A percentile compares a stretch with the other conserved stretches of the same genome.
These are phyloP conservation scores for Heliocidaris tuberculata DNA, from an alignment of 35 echinoderm and acorn worm genomes.

Conservation along the genomic window DNA sequence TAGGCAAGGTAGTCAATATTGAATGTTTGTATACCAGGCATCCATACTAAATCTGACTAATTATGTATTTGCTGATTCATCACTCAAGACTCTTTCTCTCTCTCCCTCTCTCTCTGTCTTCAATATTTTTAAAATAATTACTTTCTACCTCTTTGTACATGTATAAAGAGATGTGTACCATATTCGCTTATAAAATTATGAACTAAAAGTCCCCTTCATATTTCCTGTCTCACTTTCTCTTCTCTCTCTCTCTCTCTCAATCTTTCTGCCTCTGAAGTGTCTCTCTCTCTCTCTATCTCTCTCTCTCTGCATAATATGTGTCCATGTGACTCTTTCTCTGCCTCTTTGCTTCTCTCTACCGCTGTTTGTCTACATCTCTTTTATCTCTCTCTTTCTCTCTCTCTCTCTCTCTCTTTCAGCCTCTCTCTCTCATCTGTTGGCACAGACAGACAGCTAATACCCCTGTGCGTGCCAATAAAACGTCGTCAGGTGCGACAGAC, in stretches of 20 bases:
- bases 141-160: too few relatives aligned
- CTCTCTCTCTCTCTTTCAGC: background rate
- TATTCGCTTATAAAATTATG: background rate
- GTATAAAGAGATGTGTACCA: background rate
- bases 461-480: background rate
- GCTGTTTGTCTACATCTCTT: too few relatives aligned
- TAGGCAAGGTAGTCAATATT: background rate
- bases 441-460: slow-evolving; percentile 9
- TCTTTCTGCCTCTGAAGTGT: background rate
- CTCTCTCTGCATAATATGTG: background rate
- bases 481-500: background rate
- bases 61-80: slow-evolving; percentile 2
- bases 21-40: background rate
- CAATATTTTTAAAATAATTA: too few relatives aligned
- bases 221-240: background rate
- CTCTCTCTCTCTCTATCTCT: background rate
- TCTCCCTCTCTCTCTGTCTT: background rate
- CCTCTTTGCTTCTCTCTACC: too few relatives aligned
- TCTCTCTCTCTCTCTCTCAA: background rate
- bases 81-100: background rate
- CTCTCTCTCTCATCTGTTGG: background rate
- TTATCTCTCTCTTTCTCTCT: background rate
- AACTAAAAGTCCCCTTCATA: background rate
- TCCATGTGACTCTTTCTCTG: too few relatives aligned
- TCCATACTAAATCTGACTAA: background rate